These are phyloP conservation scores for Poeciliopsis gracilis DNA, from an alignment of 2,797 vertebrate genomes.

Conservation along the genomic window DNA sequence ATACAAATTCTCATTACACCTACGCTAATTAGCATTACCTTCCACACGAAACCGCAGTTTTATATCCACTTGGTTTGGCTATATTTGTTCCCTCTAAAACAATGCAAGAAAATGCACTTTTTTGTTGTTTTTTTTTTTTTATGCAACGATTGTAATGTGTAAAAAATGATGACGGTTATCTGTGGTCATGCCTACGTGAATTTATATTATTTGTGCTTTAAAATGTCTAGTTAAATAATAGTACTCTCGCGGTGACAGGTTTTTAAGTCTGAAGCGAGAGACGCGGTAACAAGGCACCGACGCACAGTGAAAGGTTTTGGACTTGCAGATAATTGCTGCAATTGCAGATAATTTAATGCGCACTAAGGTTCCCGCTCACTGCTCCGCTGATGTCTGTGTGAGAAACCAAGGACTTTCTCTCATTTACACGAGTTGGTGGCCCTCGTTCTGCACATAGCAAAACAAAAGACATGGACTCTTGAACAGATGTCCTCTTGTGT, in stretches of 20 bases:
- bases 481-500: slow-evolving; percentile 45
- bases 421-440: slow-evolving; percentile 12
- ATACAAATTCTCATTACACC: neutral
- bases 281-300: slow-evolving; percentile 35
- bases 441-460: slow-evolving; percentile 34
- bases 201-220: neutral
- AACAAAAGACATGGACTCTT: slow-evolving; percentile 34
- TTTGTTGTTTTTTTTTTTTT: neutral
- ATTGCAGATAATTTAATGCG: slow-evolving; percentile 63
- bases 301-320: slow-evolving; percentile 42
- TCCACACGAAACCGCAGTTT: neutral
- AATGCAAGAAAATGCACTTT: neutral
- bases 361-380: slow-evolving; percentile 47
- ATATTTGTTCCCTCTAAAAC: neutral
- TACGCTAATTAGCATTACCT: neutral
- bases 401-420: slow-evolving; percentile 32
- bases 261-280: slow-evolving; percentile 29
- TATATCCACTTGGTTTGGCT: neutral
- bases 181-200: neutral
- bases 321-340: slow-evolving; percentile 58
- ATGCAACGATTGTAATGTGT: neutral
- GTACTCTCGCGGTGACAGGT: slow-evolving; percentile 15
- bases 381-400: slow-evolving; percentile 52
- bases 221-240: slow-evolving; percentile 19
- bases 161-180: neutral